Conservation (phyloP, 2,888 invertebrate species). For the Philaethria dido region DNA sequence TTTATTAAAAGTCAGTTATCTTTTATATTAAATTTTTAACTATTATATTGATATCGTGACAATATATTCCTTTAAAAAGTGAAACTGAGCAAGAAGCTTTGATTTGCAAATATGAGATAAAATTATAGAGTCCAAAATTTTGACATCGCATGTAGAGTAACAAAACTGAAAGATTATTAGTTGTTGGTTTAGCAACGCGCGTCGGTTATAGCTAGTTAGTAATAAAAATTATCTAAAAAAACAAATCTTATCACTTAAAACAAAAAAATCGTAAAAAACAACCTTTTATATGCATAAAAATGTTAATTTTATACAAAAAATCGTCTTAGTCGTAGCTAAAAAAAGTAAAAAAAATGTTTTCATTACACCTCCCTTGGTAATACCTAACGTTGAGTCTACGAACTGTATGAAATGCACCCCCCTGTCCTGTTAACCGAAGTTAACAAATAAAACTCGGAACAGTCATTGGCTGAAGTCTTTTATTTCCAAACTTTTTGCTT, state of each 20-base stretch:
- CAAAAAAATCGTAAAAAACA: slow-evolving; percentile 13
- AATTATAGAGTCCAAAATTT: no score
- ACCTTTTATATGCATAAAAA: slow-evolving; percentile 11
- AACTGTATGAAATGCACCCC: slow-evolving; percentile 22
- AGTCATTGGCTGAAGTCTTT: slow-evolving; percentile 28
- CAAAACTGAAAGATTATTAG: no score
- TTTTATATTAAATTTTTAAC: no score
- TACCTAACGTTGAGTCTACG: slow-evolving; percentile 11
- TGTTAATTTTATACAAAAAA: slow-evolving; percentile 24
- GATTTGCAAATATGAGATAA: no score
- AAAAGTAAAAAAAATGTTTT: slow-evolving; percentile 29
- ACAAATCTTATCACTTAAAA: neutral
- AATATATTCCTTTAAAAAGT: no score
- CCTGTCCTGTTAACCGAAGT: slow-evolving; percentile 24
- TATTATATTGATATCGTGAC: no score
- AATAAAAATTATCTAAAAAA: slow-evolving; percentile 6
- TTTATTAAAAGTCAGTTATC: no score
- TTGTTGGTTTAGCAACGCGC: no score
- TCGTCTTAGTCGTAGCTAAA: slow-evolving; percentile 2
- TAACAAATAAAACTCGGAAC: slow-evolving; percentile 32
- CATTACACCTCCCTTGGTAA: slow-evolving; percentile 33
- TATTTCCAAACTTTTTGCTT: slow-evolving; percentile 27
- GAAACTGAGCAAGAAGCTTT: no score
- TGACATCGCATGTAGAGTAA: no score
- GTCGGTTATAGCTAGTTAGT: no score